These are phyloP conservation scores for Sinocyclocheilus rhinocerous DNA, from an alignment of 2,113 vertebrate species.

Conservation along the genomic window DNA sequence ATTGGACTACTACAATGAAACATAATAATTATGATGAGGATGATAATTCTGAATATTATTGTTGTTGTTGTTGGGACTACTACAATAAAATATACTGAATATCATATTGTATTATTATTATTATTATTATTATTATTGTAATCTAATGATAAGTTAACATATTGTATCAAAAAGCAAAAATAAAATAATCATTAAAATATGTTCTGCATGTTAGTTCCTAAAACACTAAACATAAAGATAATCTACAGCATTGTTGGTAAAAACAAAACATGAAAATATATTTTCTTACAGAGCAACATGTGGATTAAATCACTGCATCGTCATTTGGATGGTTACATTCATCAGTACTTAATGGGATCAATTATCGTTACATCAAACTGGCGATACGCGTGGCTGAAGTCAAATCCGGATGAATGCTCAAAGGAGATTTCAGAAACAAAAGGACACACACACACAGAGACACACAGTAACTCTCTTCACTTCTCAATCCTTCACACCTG, in stretches of 20 bases:
- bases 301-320: constrained; percentile 1
- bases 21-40: background rate
- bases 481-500: constrained; percentile 37
- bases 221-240: background rate
- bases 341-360: background rate
- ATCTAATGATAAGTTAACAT: too few species aligned
- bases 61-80: too few species aligned
- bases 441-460: background rate
- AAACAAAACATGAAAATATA: background rate
- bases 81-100: background rate
- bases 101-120: too few species aligned
- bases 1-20: background rate
- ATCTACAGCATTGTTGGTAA: too few species aligned
- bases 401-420: constrained; percentile 21
- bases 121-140: too few species aligned
- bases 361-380: constrained; percentile 11
- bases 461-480: background rate
- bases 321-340: background rate
- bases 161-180: too few species aligned
- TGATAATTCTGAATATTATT: background rate
- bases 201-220: too few species aligned
- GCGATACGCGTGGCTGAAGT: constrained; percentile 4
- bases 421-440: constrained; percentile 10
- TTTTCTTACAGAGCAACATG: background rate
- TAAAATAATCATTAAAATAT: too few species aligned